These are phyloP conservation scores for Eupithecia abbreviata DNA, from an alignment of 2,888 invertebrate species.

Conservation along the genomic window DNA sequence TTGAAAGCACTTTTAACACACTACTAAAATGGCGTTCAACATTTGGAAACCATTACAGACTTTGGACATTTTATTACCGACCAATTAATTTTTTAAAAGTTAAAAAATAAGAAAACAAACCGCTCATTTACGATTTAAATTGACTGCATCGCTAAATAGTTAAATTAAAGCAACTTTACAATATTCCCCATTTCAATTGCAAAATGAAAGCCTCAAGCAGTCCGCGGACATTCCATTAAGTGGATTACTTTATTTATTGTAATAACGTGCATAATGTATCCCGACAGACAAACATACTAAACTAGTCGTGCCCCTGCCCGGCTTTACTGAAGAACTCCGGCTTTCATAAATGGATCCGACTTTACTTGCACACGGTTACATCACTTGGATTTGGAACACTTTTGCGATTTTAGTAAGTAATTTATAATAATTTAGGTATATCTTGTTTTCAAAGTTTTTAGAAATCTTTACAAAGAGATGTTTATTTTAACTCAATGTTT, in stretches of 20 bases:
- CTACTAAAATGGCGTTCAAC: not conserved
- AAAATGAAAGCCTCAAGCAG: constrained; percentile 36
- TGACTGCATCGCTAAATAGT: constrained; percentile 21
- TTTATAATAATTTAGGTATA: not conserved
- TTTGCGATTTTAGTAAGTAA: not conserved
- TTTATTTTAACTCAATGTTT: not conserved
- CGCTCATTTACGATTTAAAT: constrained; percentile 9
- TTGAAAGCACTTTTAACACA: not conserved
- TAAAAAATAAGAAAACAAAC: not conserved
- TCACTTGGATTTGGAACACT: not conserved
- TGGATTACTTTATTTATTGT: constrained; percentile 39
- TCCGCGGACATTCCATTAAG: constrained; percentile 40
- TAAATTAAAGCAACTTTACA: constrained; percentile 20
- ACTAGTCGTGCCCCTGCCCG: constrained; percentile 13
- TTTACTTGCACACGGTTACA: not conserved
- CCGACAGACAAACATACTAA: constrained; percentile 8
- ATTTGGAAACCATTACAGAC: not conserved
- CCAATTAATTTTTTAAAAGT: not conserved
- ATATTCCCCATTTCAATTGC: constrained; percentile 33
- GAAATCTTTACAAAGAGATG: not conserved
- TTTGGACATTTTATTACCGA: not conserved
- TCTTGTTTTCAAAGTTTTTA: not conserved
- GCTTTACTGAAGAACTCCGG: not conserved
- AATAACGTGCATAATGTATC: constrained; percentile 32
- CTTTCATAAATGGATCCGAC: not conserved